Evolutionary conservation across 2,797 vertebrate species (phyloP), one percentile per base, ranked within the genome.

Genomic region (Malacoraja senta): DNA sequence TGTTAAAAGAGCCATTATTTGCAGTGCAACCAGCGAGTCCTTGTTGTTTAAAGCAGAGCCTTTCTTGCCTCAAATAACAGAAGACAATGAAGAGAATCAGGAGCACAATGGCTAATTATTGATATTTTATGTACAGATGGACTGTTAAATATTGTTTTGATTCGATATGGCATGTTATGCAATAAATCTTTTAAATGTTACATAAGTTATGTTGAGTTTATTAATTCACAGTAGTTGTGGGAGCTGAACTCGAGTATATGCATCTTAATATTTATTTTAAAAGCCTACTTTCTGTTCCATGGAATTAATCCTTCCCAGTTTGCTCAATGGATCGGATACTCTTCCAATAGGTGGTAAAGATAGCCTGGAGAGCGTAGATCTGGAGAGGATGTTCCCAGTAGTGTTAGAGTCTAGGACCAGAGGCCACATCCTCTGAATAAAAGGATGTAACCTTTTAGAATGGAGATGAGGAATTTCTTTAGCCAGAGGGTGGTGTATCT

Each of bases 1-100:
- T 93, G 96, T 99, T 10, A 94, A 95, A 91, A 96, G 95, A 29
- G 94, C 97, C 83, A 96, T 98, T 88, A 93, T 98, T 65, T 93
- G 94, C 91, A 98, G 97, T 95, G 95, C 96, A 0, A 98, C 97
- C 90, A 99, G 98, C n/a, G 98, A 99, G 94, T 97, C 96, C 0
- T 93, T 99, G 93, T 95, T 95, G 26, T 94, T 99, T 93, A 95
- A 96, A 29, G 95, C 95, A 0, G 94, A 97, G n/a, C 94, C 95
- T 0, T 94, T 98, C 91, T 93, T 98, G 0, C 97, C 96, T 0
- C 94, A 96, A 94, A 93, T 94, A 13, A 94, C 93, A 32, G 94
- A 78, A 38, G 93, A 96, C 86, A 93, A 93, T 15, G 93, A 93
- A 92, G 94, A 95, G 94, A 94, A 93, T 93, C 61, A 94, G 77